A percentile compares a stretch with the other conserved stretches of the same genome.
phyloP scores from a whole-genome alignment of 1,140 invertebrate species.

The Diachasma alloeum region DNA sequence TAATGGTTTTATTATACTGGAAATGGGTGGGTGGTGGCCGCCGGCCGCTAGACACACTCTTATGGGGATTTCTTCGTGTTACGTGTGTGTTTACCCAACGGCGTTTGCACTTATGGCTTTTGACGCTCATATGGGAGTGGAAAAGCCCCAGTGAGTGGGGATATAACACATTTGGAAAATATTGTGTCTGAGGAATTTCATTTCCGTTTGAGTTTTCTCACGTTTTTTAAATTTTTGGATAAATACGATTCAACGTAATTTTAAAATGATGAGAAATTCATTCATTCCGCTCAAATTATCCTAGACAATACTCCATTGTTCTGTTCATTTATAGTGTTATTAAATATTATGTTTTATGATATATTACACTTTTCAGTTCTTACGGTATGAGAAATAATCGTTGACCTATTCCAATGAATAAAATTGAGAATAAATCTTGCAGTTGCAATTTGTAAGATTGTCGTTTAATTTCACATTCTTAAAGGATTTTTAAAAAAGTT shows the following conservation, averaged over 20 bases:
- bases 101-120: slow-evolving; percentile 1
- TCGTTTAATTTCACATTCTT: too few relatives aligned
- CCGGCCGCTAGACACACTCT: neutral
- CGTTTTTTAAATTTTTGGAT: neutral
- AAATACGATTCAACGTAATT: neutral
- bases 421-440: too few relatives aligned
- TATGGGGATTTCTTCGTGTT: neutral
- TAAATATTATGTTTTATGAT: too few relatives aligned
- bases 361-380: too few relatives aligned
- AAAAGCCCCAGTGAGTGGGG: neutral
- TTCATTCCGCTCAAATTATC: too few relatives aligned
- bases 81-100: slow-evolving; percentile 1
- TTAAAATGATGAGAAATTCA: neutral
- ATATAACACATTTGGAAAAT: neutral
- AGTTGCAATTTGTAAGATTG: too few relatives aligned
- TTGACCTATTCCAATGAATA: too few relatives aligned
- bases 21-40: slow-evolving; percentile 22
- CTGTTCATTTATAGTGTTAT: too few relatives aligned
- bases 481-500: too few relatives aligned
- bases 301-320: too few relatives aligned
- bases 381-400: too few relatives aligned
- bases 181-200: neutral
- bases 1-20: slow-evolving; percentile 55
- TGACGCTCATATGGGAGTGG: neutral
- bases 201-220: neutral